Evolutionary conservation across 2,888 invertebrate species (phyloP), one percentile per base, ranked within the genome.

Genomic region (Amblyjoppa proteus): DNA sequence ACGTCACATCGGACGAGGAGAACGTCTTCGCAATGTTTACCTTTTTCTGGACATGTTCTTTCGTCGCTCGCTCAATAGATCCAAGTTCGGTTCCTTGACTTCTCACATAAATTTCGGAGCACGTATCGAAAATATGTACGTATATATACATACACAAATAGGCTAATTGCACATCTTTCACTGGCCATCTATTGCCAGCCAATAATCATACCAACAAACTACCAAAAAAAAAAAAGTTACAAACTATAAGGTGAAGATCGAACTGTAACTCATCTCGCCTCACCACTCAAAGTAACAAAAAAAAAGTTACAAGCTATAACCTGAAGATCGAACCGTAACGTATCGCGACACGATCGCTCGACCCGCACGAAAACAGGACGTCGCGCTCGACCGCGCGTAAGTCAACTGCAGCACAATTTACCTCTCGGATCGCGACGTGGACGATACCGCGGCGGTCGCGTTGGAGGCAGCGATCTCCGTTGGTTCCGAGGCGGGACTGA

Each of bases 401-500:
- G 51, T 51, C 51, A 70, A 34, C 66, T 66, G 34, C n/a, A 38
- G 34, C 34, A 38, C 45, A 66, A 78, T 75, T 92, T 92, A 93
- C 93, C 93, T 92, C 89, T 92, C 93, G 87, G 90, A 88, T 79
- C 92, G 90, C 87, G 91, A 87, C 82, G 89, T 86, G 81, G 88
- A 69, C 31, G 82, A 77, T 68, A 81, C 88, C 16, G 78, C 28
- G 41, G 45, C 74, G 38, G 25, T 78, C 70, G 74, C 49, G 70
- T 70, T 86, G 53, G 91, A 86, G 85, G 90, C 91, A 86, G 89
- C 87, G 89, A 91, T 90, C 89, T 92, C 94, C 89, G 93, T 93
- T 89, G 93, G 90, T 90, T 95, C 94, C 91, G 94, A 92, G 90
- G 93, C 94, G 85, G 95, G 94, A 94, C 95, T 95, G 93, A 94